Evolutionary conservation across 2,888 invertebrate species (phyloP), one percentile per base, ranked within the genome.

Genomic region (Parnassius glacialis): DNA sequence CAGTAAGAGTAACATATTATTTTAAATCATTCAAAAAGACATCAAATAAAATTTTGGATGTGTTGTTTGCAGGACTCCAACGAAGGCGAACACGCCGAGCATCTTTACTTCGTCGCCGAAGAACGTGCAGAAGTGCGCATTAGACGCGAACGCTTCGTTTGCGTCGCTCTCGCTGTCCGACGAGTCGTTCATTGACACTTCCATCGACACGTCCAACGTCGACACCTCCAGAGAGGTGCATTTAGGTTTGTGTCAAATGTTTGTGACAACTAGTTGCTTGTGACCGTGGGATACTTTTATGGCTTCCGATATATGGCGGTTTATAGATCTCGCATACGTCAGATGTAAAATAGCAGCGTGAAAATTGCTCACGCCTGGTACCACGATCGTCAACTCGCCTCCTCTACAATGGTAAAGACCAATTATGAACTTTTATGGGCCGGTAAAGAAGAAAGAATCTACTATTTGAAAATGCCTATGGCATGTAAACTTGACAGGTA

Each of bases 51-150:
- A 7, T 34, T 34, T 5, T 1, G 34, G 5, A 34, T 7, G 34
- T 34, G 7, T 34, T 34, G 34, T 34, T 57, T 48, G n/a, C 74
- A 87, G 89, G 69, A 88, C 86, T 0, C 89, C 90, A 57, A 79
- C 82, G 1, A 90, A 89, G 57, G 88, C 87, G 60, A 68, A 76
- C 10, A 80, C 87, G 1, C 89, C 90, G 2, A 83, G 80, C 67
- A 90, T 91, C 64, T 89, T 90, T 81, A 91, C 91, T 10, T 91
- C 91, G 0, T 91, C 91, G 0, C 91, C 91, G 0, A 67, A 85
- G 5, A 83, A 83, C 3, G 52, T 81, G 60, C 84, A 85, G 71
- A 83, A 82, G 76, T 71, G 78, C 0, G 25, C 74, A 45, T 81
- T 84, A 71, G 83, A 86, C 66, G 73, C 81, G 63, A 81, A 82